phyloP scores from a whole-genome alignment of 2,888 invertebrate species.

The Mesoligia furuncula region DNA sequence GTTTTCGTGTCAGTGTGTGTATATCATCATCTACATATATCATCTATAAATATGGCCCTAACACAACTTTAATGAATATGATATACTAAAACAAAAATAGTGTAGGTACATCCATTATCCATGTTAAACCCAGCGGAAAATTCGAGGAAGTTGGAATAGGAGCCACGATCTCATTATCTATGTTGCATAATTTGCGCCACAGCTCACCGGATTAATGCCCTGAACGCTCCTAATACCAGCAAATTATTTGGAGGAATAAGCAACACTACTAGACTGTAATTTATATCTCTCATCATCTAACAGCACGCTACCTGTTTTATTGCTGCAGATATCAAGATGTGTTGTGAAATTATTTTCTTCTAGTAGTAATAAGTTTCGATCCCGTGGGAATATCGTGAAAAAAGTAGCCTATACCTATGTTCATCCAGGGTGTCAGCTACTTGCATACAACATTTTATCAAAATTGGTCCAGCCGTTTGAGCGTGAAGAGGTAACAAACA shows the following conservation, averaged over 20 bases:
- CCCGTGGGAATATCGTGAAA: too few relatives aligned
- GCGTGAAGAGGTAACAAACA: too few relatives aligned
- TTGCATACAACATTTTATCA: too few relatives aligned
- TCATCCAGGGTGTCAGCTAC: too few relatives aligned
- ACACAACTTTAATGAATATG: not conserved
- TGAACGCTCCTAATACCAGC: constrained; percentile 48
- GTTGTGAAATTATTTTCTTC: not conserved
- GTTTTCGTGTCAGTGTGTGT: too few relatives aligned
- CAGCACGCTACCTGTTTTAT: constrained; percentile 2
- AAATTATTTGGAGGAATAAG: constrained; percentile 54
- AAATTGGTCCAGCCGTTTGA: too few relatives aligned
- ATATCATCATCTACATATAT: not conserved
- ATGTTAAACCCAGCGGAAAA: constrained; percentile 30
- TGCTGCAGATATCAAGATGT: constrained; percentile 8
- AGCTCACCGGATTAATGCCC: constrained; percentile 52
- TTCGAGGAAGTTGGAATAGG: constrained; percentile 55
- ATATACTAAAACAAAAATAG: constrained; percentile 5
- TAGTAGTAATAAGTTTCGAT: too few relatives aligned
- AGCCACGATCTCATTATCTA: constrained; percentile 61
- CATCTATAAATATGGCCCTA: not conserved
- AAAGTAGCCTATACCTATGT: too few relatives aligned
- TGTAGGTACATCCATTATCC: constrained; percentile 15
- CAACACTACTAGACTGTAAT: constrained; percentile 39
- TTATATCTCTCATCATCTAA: constrained; percentile 36
- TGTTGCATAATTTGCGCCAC: constrained; percentile 63